Conservation (phyloP, 2,888 invertebrate species). For the Tryphoninae sp. region DNA sequence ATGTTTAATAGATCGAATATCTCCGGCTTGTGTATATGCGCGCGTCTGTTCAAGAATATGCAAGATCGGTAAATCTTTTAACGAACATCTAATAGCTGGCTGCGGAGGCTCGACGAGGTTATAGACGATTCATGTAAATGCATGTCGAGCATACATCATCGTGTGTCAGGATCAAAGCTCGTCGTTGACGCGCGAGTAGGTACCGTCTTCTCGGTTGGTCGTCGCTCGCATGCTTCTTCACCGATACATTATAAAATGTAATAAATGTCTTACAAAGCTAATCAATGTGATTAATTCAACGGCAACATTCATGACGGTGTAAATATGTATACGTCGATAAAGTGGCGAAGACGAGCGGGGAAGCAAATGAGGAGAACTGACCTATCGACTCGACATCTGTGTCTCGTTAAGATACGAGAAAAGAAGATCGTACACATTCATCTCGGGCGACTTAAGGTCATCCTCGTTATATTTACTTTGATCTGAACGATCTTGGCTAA, state of each 20-base stretch:
- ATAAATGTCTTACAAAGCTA: conserved; percentile 54
- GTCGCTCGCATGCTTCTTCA: conserved; percentile 31
- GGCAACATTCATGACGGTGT: neutral
- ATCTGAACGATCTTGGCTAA: conserved; percentile 39
- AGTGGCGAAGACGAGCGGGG: neutral
- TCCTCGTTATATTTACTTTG: conserved; percentile 33
- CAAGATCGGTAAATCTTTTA: conserved; percentile 41
- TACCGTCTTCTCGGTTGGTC: conserved; percentile 36
- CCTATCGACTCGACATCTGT: conserved; percentile 41
- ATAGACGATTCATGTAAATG: conserved; percentile 57
- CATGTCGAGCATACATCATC: conserved; percentile 62
- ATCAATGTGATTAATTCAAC: conserved; percentile 59
- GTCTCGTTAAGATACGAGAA: conserved; percentile 26
- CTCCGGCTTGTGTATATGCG: neutral
- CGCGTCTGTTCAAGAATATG: conserved; percentile 16
- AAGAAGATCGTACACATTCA: conserved; percentile 21
- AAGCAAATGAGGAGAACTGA: conserved; percentile 43
- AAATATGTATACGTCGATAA: neutral
- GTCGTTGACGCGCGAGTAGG: conserved; percentile 9
- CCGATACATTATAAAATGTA: conserved; percentile 59
- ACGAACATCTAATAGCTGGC: neutral
- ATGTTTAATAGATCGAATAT: conserved; percentile 39
- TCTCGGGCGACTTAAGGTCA: conserved; percentile 53
- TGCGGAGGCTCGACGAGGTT: conserved; percentile 39
- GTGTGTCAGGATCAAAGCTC: conserved; percentile 40